Evolutionary conservation across 2,888 invertebrate species (phyloP).

Genomic region (Synergus itoensis): DNA sequence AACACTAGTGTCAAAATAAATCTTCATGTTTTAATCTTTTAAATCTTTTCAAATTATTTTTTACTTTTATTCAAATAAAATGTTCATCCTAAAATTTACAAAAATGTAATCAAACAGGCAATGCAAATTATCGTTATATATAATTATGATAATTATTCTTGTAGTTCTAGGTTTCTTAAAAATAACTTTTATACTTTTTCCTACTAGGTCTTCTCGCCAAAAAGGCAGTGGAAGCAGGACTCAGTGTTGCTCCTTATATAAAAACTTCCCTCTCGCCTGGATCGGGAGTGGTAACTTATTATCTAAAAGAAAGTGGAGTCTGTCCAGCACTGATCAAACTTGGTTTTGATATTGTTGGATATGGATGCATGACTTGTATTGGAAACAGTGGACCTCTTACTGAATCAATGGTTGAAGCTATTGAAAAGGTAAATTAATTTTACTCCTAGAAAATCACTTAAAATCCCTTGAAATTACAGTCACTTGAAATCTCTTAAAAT

Average conservation of each 20-base stretch:
- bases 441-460: not conserved
- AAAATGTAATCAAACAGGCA: too few relatives aligned
- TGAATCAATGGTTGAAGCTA: slow-evolving; percentile 79
- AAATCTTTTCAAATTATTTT: not conserved
- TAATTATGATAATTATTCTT: not conserved
- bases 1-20: not conserved
- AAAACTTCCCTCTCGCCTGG: slow-evolving; percentile 98
- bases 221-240: slow-evolving; percentile 95
- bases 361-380: slow-evolving; percentile 99
- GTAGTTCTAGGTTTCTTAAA: not conserved
- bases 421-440: slow-evolving; percentile 67
- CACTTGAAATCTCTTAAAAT: too few relatives aligned
- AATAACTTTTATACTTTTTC: not conserved
- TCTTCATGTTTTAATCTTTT: not conserved
- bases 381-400: slow-evolving; percentile 98
- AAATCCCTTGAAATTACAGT: too few relatives aligned
- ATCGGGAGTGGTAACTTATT: slow-evolving; percentile 96
- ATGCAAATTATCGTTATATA: too few relatives aligned
- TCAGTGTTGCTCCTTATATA: slow-evolving; percentile 93
- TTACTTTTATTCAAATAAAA: not conserved
- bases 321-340: slow-evolving; percentile 90
- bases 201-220: slow-evolving; percentile 90
- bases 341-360: slow-evolving; percentile 98
- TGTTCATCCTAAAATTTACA: too few relatives aligned
- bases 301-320: slow-evolving; percentile 93